Evolutionary conservation across 2,797 vertebrate species (phyloP).

Genomic region (Muraenolepis orangiensis): DNA sequence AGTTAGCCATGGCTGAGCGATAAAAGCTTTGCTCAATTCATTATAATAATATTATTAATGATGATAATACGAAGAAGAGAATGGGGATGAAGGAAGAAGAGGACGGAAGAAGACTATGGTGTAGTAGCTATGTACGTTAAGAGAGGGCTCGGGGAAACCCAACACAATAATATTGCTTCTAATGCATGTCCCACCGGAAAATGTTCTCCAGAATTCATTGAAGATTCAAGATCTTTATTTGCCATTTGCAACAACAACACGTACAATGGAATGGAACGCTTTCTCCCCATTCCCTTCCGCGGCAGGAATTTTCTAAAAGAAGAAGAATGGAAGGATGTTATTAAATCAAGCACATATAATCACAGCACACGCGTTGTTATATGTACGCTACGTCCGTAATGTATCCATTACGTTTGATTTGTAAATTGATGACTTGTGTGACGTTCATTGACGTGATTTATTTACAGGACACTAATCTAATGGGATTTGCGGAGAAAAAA

Average conservation of each 20-base stretch:
- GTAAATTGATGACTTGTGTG: no score
- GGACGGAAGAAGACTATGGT: neutral
- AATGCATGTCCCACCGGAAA: neutral
- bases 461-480: no score
- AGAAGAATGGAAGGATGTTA: neutral
- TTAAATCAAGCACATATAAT: neutral
- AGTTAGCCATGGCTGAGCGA: conserved; percentile 43
- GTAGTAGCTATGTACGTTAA: neutral
- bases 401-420: no score
- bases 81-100: neutral
- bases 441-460: no score
- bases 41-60: neutral
- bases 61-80: neutral
- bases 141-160: neutral
- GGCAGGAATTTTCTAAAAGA: no score
- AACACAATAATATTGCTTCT: neutral
- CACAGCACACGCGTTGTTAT: neutral
- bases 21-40: conserved; percentile 13
- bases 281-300: no score
- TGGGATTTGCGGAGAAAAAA: no score
- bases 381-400: no score
- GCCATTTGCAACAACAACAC: no score
- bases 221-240: no score
- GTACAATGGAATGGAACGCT: no score
- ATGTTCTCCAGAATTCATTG: neutral